A percentile compares a stretch with the other conserved stretches of the same genome.
These are phyloP conservation scores for Mustela lutreola DNA, from an alignment of 2,113 vertebrate genomes.

Conservation along the genomic window DNA sequence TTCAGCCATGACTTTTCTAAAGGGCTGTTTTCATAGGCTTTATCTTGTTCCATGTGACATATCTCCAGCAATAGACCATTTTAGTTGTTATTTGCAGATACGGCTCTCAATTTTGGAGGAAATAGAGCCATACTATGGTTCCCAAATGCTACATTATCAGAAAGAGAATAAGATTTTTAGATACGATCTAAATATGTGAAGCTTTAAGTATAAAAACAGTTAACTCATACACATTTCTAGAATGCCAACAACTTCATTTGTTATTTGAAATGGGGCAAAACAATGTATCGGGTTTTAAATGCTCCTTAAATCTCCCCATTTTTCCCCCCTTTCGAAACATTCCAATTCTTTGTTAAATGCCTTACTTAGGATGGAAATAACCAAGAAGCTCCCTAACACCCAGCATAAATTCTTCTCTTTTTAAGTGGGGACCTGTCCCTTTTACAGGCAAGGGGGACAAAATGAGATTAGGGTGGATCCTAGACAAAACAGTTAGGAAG, in stretches of 20 bases:
- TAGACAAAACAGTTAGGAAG: not conserved
- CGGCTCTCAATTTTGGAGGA: slow-evolving; percentile 45
- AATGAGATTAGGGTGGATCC: not conserved
- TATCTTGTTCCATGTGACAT: slow-evolving; percentile 75
- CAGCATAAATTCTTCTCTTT: slow-evolving; percentile 46
- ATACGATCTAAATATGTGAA: slow-evolving; percentile 64
- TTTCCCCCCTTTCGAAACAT: not conserved
- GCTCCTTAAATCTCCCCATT: not conserved
- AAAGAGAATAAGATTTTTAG: slow-evolving; percentile 62
- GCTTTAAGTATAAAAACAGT: slow-evolving; percentile 65
- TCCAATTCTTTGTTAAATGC: slow-evolving; percentile 56
- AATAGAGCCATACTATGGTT: slow-evolving; percentile 45
- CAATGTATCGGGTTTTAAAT: slow-evolving; percentile 45
- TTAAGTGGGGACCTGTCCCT: not conserved
- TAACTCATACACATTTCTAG: slow-evolving; percentile 51
- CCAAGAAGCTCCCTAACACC: slow-evolving; percentile 25
- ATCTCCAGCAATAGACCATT: slow-evolving; percentile 56
- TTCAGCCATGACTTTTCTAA: slow-evolving; percentile 79
- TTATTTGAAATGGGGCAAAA: slow-evolving; percentile 75
- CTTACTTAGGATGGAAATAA: slow-evolving; percentile 66
- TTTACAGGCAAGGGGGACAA: not conserved
- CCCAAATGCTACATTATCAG: slow-evolving; percentile 49
- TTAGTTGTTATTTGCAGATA: slow-evolving; percentile 61
- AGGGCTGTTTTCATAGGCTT: slow-evolving; percentile 76
- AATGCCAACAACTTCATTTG: slow-evolving; percentile 41